These are phyloP conservation scores for Tipula helvola DNA, from an alignment of 2,888 invertebrate species.

Conservation along the genomic window DNA sequence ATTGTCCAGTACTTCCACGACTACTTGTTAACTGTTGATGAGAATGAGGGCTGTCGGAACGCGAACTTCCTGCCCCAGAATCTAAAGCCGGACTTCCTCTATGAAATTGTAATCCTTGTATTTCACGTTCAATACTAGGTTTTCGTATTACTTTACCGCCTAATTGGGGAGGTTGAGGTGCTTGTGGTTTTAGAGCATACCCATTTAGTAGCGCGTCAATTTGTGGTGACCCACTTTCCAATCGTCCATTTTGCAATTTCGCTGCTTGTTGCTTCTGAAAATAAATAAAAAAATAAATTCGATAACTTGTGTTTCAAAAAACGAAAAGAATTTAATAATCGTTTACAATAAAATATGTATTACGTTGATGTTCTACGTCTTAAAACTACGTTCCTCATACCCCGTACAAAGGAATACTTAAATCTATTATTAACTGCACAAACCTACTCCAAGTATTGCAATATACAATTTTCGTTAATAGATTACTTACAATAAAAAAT, in stretches of 20 bases:
- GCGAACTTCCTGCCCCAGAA: slow-evolving; percentile 76
- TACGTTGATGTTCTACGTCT: too few relatives aligned
- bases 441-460: too few relatives aligned
- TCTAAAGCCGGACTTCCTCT: slow-evolving; percentile 79
- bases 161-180: slow-evolving; percentile 40
- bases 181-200: slow-evolving; percentile 31
- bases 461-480: too few relatives aligned
- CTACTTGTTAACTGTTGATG: slow-evolving; percentile 50
- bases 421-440: too few relatives aligned
- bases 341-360: too few relatives aligned
- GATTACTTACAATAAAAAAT: too few relatives aligned
- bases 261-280: background rate
- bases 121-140: slow-evolving; percentile 76
- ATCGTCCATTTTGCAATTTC: background rate
- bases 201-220: slow-evolving; percentile 26
- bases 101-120: slow-evolving; percentile 40
- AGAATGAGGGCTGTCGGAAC: slow-evolving; percentile 76
- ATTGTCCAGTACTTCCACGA: slow-evolving; percentile 33
- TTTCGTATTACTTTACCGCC: slow-evolving; percentile 70
- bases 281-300: background rate
- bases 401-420: too few relatives aligned
- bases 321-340: background rate
- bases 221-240: background rate
- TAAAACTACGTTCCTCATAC: too few relatives aligned
- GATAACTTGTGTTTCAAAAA: background rate